These are phyloP conservation scores for Acrocephalus scirpaceus DNA, from an alignment of 2,797 vertebrate genomes.

Conservation along the genomic window DNA sequence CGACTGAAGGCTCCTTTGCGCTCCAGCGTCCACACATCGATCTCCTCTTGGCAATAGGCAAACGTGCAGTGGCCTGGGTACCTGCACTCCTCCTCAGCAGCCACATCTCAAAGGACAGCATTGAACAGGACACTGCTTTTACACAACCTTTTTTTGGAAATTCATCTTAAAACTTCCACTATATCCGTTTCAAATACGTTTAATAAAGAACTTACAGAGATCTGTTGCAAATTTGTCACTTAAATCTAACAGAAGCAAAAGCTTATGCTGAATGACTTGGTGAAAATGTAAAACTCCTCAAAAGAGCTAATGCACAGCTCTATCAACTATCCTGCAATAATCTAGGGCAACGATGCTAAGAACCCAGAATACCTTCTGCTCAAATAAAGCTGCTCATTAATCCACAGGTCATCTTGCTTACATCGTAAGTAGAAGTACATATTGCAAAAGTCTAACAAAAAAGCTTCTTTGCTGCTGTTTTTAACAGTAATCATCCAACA, in stretches of 20 bases:
- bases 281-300: not conserved
- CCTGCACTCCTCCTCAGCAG: slow-evolving; percentile 89
- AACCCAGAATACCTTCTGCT: not conserved
- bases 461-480: not conserved
- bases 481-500: not conserved
- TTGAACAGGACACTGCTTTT: not conserved
- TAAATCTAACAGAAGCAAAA: not conserved
- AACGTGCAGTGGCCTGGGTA: slow-evolving; percentile 96
- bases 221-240: not conserved
- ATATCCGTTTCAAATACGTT: not conserved
- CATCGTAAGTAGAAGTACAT: not conserved
- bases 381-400: not conserved
- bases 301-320: not conserved
- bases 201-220: not conserved
- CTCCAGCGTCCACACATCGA: slow-evolving; percentile 96
- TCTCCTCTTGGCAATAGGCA: slow-evolving; percentile 98
- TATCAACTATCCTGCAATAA: not conserved
- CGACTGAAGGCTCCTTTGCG: slow-evolving; percentile 94
- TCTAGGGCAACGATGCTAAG: not conserved
- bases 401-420: not conserved
- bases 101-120: slow-evolving; percentile 83
- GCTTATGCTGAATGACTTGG: not conserved
- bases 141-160: not conserved
- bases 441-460: not conserved
- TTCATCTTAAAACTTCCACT: not conserved